Evolutionary conservation across 2,797 vertebrate genomes (phyloP), one percentile per base, ranked within the genome.

Genomic region (Tolypeutes matacus): DNA sequence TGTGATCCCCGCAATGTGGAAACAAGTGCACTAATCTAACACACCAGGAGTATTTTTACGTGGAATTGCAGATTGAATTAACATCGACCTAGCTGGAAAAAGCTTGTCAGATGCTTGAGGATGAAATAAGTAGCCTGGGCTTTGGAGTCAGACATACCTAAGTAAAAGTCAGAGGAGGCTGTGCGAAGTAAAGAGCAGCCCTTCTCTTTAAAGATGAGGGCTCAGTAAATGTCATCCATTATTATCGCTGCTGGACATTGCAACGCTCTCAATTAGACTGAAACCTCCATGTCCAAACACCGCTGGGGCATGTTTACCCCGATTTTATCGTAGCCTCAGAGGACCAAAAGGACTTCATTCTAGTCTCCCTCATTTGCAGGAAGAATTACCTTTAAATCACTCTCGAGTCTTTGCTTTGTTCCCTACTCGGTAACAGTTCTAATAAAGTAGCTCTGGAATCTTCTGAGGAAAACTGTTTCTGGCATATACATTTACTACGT

Each of bases 311-410:
- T 42, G 69, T 34, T 77, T 84, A 69, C 51, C 51, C 36, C 42
- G 64, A 76, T 83, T 72, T 70, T 29, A 53, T 64, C 70, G 56
- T 77, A 49, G 34, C 69, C 6, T 39, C 60, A 51, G 23, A 77
- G 10, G 23, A 69, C 62, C 31, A 11, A 58, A 86, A 86, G 18
- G 15, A 39, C 39, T 85, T 87, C 34, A 51, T 92, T 85, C 76
- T 88, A 73, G 14, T 64, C 81, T 58, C n/a, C 86, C 69, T 49
- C 77, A 49, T 51, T 70, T 88, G 64, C 65, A 46, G 72, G 46
- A 64, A 94, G 36, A 94, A 77, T 92, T 82, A 58, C 17, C n/a
- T 51, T 15, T 88, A 69, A 87, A 53, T 36, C 58, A 82, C 2
- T 86, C 75, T 69, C 75, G 42, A 83, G 86, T 75, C 21, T 60